Percentiles rank a stretch among this genome's conserved stretches.
These are phyloP conservation scores for Siniperca obscura DNA, from an alignment of 2,797 vertebrate genomes.

Conservation along the genomic window DNA sequence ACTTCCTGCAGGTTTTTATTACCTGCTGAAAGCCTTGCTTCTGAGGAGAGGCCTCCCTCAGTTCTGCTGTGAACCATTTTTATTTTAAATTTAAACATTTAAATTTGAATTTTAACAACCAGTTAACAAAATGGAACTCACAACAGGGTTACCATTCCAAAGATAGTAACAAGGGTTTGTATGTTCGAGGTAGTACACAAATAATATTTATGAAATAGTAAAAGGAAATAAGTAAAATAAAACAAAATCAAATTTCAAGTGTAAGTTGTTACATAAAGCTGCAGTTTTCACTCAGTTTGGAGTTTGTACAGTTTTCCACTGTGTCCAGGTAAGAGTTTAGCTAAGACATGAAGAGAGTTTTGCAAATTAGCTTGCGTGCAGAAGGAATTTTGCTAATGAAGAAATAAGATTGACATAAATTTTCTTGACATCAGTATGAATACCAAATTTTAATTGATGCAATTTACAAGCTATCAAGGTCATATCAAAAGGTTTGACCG, in stretches of 20 bases:
- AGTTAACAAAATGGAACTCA: slow-evolving; percentile 10
- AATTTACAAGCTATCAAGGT: too few species aligned
- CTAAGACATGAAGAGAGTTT: not conserved
- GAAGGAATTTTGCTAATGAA: not conserved
- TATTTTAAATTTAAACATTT: slow-evolving; percentile 35
- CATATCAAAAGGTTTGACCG: too few species aligned
- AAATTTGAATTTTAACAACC: not conserved
- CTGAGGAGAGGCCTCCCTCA: not conserved
- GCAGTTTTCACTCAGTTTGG: too few species aligned
- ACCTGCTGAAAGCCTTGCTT: not conserved
- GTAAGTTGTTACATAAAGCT: too few species aligned
- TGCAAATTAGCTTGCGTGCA: not conserved
- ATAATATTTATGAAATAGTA: not conserved
- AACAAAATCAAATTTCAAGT: too few species aligned
- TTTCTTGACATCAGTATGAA: too few species aligned
- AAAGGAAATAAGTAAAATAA: too few species aligned
- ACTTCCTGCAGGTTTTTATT: not conserved
- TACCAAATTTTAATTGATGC: too few species aligned
- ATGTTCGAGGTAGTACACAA: not conserved
- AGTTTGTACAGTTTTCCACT: too few species aligned
- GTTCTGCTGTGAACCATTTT: not conserved
- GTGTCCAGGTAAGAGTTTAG: not conserved
- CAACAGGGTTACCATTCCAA: not conserved
- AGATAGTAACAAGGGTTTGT: not conserved
- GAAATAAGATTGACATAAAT: too few species aligned